Conservation (phyloP, 2,888 invertebrate genomes). For the Pyralis farinalis region DNA sequence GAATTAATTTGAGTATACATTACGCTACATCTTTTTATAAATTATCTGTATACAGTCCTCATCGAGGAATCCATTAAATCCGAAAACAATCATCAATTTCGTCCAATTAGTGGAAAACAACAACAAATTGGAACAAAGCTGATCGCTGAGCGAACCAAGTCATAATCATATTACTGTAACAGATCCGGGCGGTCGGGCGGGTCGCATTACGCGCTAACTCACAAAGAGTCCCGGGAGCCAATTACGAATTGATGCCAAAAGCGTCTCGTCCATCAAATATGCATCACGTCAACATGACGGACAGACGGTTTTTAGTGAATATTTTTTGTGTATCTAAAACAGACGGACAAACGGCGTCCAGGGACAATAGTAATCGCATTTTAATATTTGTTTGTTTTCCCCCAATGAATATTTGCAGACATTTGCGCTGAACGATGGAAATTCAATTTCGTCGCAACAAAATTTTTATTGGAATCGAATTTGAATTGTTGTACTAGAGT, state of each 20-base stretch:
- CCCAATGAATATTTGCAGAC: conserved; percentile 3
- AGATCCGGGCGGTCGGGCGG: background rate
- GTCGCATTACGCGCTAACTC: conserved; percentile 4
- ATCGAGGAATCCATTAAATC: no score
- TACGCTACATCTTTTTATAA: no score
- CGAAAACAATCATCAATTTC: no score
- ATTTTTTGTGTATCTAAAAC: conserved; percentile 11
- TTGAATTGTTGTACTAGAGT: background rate
- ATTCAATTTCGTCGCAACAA: no score
- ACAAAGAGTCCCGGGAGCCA: conserved; percentile 8
- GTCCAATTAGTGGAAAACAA: background rate
- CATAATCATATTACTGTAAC: background rate
- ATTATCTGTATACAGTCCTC: no score
- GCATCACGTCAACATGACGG: conserved; percentile 8
- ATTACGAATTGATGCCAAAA: conserved; percentile 10
- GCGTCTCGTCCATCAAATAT: conserved; percentile 9
- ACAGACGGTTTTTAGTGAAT: background rate
- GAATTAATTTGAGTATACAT: no score
- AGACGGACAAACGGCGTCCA: background rate
- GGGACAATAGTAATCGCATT: conserved; percentile 9
- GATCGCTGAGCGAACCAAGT: background rate
- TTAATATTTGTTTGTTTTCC: conserved; percentile 7
- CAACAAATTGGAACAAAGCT: background rate
- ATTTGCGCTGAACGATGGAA: background rate
- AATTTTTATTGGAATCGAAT: no score